These are phyloP conservation scores for Bovichtus variegatus DNA, from an alignment of 2,797 vertebrate species.

Conservation along the genomic window DNA sequence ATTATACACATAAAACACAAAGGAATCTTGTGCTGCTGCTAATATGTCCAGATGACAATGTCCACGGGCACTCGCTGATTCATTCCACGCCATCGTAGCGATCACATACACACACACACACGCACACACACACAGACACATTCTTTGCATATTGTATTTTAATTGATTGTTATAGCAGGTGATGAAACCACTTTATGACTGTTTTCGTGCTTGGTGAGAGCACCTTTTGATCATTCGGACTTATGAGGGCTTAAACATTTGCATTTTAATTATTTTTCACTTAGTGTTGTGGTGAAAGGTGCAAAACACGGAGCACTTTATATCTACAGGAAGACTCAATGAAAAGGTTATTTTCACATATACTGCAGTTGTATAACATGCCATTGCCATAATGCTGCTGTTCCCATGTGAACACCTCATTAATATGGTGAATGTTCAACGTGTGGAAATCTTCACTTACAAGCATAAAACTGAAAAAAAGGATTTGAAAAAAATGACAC, in stretches of 20 bases:
- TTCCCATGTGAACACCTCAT: background rate
- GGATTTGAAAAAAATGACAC: background rate
- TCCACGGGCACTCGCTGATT: slow-evolving; percentile 80
- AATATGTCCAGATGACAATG: slow-evolving; percentile 84
- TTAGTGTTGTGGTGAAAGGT: slow-evolving; percentile 58
- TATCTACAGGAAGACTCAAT: slow-evolving; percentile 49
- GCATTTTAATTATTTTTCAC: slow-evolving; percentile 73
- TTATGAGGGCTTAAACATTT: slow-evolving; percentile 60
- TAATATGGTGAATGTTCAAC: background rate
- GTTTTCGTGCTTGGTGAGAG: slow-evolving; percentile 62
- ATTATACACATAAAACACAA: slow-evolving; percentile 77
- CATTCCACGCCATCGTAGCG: slow-evolving; percentile 60
- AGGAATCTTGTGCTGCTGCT: slow-evolving; percentile 75
- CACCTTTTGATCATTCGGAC: slow-evolving; percentile 71
- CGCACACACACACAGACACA: slow-evolving; percentile 25
- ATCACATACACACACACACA: slow-evolving; percentile 16
- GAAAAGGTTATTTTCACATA: slow-evolving; percentile 34
- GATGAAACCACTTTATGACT: slow-evolving; percentile 75
- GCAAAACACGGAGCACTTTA: slow-evolving; percentile 48
- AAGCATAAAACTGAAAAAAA: background rate
- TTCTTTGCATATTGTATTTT: slow-evolving; percentile 78
- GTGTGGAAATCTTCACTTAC: background rate
- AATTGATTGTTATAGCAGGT: slow-evolving; percentile 80
- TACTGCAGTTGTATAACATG: slow-evolving; percentile 39
- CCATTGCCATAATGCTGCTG: slow-evolving; percentile 35